phyloP scores from a whole-genome alignment of 2,797 vertebrate species.

The Scarus forsteni region DNA sequence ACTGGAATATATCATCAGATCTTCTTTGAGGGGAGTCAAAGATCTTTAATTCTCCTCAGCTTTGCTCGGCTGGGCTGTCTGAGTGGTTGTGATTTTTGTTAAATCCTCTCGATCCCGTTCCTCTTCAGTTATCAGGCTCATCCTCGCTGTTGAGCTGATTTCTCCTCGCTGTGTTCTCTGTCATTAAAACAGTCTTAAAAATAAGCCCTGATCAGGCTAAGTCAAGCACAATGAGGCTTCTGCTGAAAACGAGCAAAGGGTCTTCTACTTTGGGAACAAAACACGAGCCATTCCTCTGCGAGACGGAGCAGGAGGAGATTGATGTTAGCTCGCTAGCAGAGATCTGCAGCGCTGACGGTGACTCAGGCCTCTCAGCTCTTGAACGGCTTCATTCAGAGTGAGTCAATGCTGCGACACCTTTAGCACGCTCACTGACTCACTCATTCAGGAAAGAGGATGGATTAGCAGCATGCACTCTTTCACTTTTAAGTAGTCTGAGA shows the following conservation, averaged over 20 bases:
- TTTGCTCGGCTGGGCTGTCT: not conserved
- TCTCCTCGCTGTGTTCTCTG: conserved; percentile 16
- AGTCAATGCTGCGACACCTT: conserved; percentile 22
- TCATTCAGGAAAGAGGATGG: not conserved
- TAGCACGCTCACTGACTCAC: not conserved
- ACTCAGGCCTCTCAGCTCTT: conserved; percentile 16
- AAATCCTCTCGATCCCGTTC: conserved; percentile 6
- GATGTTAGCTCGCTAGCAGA: conserved; percentile 2
- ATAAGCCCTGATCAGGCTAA: conserved; percentile 27
- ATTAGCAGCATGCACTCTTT: not conserved
- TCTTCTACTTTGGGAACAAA: too few relatives aligned
- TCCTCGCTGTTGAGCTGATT: conserved; percentile 18
- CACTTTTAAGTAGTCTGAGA: not conserved
- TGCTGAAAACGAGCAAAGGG: too few relatives aligned
- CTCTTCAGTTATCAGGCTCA: conserved; percentile 29
- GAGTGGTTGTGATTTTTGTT: not conserved
- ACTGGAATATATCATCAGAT: too few relatives aligned
- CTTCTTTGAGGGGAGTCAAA: not conserved
- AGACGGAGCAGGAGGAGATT: not conserved
- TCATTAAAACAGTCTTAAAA: conserved; percentile 49
- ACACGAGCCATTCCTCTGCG: too few relatives aligned
- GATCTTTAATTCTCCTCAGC: not conserved
- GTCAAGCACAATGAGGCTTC: not conserved
- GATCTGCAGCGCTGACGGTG: conserved; percentile 12
- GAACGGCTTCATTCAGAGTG: not conserved